Base-by-base conservation (phyloP, 2,113 vertebrate genomes). In the Cynoglossus semilaevis region DNA sequence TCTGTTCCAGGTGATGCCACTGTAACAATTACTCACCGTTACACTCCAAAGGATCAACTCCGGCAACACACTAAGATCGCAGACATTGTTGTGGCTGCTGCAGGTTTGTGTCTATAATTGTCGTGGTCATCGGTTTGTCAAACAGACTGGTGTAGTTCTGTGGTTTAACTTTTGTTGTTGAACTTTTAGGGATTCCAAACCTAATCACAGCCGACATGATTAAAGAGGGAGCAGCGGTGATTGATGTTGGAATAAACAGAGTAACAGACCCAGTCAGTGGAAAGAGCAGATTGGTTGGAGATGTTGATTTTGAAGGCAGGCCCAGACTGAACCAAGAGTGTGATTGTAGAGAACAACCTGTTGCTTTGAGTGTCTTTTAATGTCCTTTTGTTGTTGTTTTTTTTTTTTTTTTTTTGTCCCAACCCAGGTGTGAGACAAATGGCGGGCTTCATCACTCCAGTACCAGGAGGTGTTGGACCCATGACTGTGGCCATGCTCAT, bases 401-500 rank as follows among this genome's bases (percentile, higher is more conserved):
- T 2, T 2, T 38, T n/a, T 51, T 41, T 70, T 22, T 66, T 15
- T 52, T 42, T 70, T 29, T 66, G 19, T 74, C 22, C 11, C 7
- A 29, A 0, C 60, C 18, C 69, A 99, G 97, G 84, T 9, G 96
- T 99, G 47, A 91, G 77, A 65, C 93, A 95, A 88, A 98, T 97
- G 82, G 97, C 96, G 0, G 89, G 96, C 60, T 97, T 90, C 71
- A 98, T 99, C 85, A 99, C 97, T 0, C 97, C 96, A 0, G 97
- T 99, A 0, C 96, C 97, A 0, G 96, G 97, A 0, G 97, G 96
- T 0, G 97, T 99, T 0, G 97, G 97, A 41, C 97, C 97, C 67
- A 96, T 99, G 95, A 99, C 96, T 0, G 97, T 99, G 36, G 97
- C 96, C 1, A 99, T 99, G 97, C 92, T 99, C 2, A 98, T 99